phyloP scores from a whole-genome alignment of 1,140 invertebrate species.

The Notospermus geniculatus region DNA sequence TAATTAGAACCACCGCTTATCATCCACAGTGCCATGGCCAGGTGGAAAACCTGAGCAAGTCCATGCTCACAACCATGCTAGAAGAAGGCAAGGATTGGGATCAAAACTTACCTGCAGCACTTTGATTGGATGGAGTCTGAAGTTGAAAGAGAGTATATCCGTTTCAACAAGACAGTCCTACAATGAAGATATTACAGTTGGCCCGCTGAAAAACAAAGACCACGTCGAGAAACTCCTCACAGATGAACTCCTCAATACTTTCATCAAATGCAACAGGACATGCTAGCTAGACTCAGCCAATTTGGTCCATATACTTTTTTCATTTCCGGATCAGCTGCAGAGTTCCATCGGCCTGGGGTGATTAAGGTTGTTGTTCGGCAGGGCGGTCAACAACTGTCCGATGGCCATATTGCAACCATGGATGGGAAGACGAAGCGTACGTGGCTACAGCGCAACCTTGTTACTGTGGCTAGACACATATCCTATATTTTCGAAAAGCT shows the following conservation, averaged over 20 bases:
- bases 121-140: neutral
- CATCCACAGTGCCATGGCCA: too few species aligned
- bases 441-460: neutral
- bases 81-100: too few species aligned
- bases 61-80: too few species aligned
- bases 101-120: neutral
- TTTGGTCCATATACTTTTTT: constrained; percentile 2
- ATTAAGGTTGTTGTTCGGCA: too few species aligned
- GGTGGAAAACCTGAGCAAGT: too few species aligned
- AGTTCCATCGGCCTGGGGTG: neutral
- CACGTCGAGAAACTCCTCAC: neutral
- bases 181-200: too few species aligned
- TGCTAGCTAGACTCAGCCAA: neutral
- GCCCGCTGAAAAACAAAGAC: too few species aligned
- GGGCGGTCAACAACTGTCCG: too few species aligned
- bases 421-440: neutral
- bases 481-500: neutral
- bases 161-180: too few species aligned
- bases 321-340: neutral
- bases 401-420: neutral
- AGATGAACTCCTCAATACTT: neutral
- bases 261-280: neutral
- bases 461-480: neutral
- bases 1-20: too few species aligned
- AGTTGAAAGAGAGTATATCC: too few species aligned